Percentiles rank a stretch among this genome's conserved stretches.
These are phyloP conservation scores for Drosophila suboccidentalis DNA, from an alignment of 2,888 invertebrate species.

Conservation along the genomic window DNA sequence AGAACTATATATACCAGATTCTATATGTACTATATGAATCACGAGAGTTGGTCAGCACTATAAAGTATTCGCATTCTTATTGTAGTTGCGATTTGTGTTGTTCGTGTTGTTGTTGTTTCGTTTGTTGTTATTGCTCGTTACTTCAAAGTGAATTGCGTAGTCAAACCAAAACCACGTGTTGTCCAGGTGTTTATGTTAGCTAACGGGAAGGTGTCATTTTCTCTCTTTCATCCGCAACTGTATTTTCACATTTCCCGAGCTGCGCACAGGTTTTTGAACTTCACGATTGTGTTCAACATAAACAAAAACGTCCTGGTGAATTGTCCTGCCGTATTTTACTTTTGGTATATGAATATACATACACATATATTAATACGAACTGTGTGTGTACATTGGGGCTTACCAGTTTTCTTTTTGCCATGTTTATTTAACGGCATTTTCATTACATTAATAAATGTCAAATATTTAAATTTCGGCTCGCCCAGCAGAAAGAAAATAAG, in stretches of 20 bases:
- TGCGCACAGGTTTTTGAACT: slow-evolving; percentile 44
- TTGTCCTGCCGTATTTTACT: slow-evolving; percentile 23
- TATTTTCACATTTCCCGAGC: slow-evolving; percentile 36
- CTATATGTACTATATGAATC: slow-evolving; percentile 29
- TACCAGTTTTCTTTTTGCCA: slow-evolving; percentile 63
- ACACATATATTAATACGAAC: too few relatives aligned
- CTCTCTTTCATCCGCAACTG: slow-evolving; percentile 7
- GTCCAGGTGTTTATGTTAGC: slow-evolving; percentile 75
- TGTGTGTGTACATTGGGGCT: slow-evolving; percentile 39
- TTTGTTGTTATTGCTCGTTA: slow-evolving; percentile 36
- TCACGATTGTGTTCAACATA: slow-evolving; percentile 14
- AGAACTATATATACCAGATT: neutral
- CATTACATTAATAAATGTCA: slow-evolving; percentile 79
- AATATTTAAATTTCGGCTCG: slow-evolving; percentile 73
- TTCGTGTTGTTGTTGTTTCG: slow-evolving; percentile 7
- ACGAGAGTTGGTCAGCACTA: slow-evolving; percentile 31
- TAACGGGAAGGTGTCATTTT: slow-evolving; percentile 27
- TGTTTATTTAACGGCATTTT: slow-evolving; percentile 74
- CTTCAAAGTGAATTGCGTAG: slow-evolving; percentile 68
- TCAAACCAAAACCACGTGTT: slow-evolving; percentile 68
- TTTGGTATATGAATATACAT: neutral
- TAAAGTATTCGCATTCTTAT: slow-evolving; percentile 41
- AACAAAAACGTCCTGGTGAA: slow-evolving; percentile 11
- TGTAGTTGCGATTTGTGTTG: slow-evolving; percentile 14
- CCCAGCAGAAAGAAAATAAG: slow-evolving; percentile 24